phyloP scores from a whole-genome alignment of 2,797 vertebrate species.

The Brotula barbata region DNA sequence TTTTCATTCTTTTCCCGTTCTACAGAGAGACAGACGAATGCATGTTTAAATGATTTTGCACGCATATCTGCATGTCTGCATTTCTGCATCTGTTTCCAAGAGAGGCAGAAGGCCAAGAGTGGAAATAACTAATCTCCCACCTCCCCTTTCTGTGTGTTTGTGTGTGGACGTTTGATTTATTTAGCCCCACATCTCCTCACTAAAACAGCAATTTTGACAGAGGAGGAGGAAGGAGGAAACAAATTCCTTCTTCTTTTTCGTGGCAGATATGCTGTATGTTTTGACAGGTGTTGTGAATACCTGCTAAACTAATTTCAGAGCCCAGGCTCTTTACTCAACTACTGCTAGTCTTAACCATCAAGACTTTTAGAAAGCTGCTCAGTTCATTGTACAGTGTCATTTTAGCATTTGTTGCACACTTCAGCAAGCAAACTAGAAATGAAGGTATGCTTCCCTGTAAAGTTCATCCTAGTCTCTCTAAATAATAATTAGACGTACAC shows the following conservation, averaged over 20 bases:
- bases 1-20: conserved; percentile 1
- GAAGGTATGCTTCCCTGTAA: conserved; percentile 38
- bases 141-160: conserved; percentile 7
- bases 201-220: conserved; percentile 24
- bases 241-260: conserved; percentile 21
- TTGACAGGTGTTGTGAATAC: conserved; percentile 61
- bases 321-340: conserved; percentile 7
- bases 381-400: conserved; percentile 27
- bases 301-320: conserved; percentile 63
- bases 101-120: conserved; percentile 12
- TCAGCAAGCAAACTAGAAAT: conserved; percentile 24
- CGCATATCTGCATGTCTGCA: conserved; percentile 23
- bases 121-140: background rate
- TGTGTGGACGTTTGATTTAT: conserved; percentile 21
- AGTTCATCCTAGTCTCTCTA: conserved; percentile 26
- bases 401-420: conserved; percentile 34
- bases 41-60: background rate
- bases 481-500: no score
- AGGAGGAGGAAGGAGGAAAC: conserved; percentile 7
- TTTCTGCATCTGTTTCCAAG: conserved; percentile 16
- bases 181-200: conserved; percentile 18
- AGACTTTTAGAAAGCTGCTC: conserved; percentile 31
- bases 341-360: conserved; percentile 25
- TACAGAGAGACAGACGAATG: conserved; percentile 22
- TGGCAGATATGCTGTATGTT: conserved; percentile 51